Percentiles rank a stretch among this genome's conserved stretches.
Evolutionary conservation across 2,888 invertebrate species (phyloP).

Genomic region (Mongoloraphidia duomilia): DNA sequence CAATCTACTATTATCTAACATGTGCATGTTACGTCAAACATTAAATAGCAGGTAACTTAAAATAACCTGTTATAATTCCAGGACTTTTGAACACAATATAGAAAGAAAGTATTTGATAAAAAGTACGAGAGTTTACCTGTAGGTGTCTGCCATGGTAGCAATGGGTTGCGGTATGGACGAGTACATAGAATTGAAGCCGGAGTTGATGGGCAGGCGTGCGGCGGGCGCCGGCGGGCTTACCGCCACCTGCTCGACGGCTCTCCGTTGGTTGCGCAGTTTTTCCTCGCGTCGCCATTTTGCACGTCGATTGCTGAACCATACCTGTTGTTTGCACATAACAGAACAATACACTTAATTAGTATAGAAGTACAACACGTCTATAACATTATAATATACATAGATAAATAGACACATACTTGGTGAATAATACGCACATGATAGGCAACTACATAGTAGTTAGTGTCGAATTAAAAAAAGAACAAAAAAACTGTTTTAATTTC

Average conservation of each 20-base stretch:
- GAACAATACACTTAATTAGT: no score
- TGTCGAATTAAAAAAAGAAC: no score
- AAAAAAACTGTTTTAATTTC: no score
- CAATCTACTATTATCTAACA: no score
- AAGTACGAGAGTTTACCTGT: slow-evolving; percentile 43
- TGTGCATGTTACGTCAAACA: no score
- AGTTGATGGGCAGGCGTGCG: slow-evolving; percentile 57
- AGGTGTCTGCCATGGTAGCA: slow-evolving; percentile 78
- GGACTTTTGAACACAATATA: background rate
- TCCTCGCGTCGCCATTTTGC: slow-evolving; percentile 99
- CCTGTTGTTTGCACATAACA: slow-evolving; percentile 41
- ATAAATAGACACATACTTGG: no score
- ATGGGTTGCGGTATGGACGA: slow-evolving; percentile 90
- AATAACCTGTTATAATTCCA: no score
- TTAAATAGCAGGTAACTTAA: no score
- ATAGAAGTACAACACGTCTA: no score
- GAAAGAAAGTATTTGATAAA: background rate
- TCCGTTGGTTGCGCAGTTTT: slow-evolving; percentile 85
- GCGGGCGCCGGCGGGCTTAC: slow-evolving; percentile 42
- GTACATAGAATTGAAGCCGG: slow-evolving; percentile 90
- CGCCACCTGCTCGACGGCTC: slow-evolving; percentile 43
- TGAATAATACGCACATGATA: no score
- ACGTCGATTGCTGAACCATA: slow-evolving; percentile 98
- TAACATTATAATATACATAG: no score
- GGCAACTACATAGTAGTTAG: no score